Base-by-base conservation (phyloP, 35 echinoderm and acorn worm genomes). In the Stichopus chloronotus region DNA sequence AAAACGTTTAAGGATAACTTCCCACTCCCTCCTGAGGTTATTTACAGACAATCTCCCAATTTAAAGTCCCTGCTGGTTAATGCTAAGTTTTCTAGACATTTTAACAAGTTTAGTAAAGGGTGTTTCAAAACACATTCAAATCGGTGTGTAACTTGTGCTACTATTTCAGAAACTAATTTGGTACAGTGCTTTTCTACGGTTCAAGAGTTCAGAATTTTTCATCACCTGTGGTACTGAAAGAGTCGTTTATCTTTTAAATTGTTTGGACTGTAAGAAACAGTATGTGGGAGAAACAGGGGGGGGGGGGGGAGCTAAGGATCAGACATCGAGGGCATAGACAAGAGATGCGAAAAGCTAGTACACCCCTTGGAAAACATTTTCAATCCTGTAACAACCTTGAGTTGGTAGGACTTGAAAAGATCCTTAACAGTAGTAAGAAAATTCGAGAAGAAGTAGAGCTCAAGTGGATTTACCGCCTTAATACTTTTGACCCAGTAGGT, bases 211-310 rank as follows among this genome's bases (percentile, higher is more conserved):
- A 76, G 25, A 76, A 76, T 76, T 17, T 11, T 76, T 76, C 72
- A 76, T 76, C 72, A 8, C 72, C 72, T 76, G 72, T 76, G 72
- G 25, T 76, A 76, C 72, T 43, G 30, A 43, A 17, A 8, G 7
- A 76, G 72, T 11, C 19, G 72, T 17, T 76, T 11, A 76, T 71
- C 65, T 76, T 76, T 4, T 17, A 21, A 76, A 76, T 76, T 76
- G 72, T 17, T 76, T 76, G 72, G 72, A 76, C 25, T 76, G 72
- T 17, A 76, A 76, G 25, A 76, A 71, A 71, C 65, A 76, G 72
- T 76, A 76, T 76, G 72, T 76, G 72, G 72, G 72, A 76, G 72
- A 76, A 6, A 76, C 72, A 76, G 3, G 72, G 10, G 72, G 30
- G 72, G 14, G 3, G 72, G 10, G 72, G 30, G 72, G 14, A 76